Evolutionary conservation across 2,113 vertebrate species (phyloP).

Genomic region (Psettodes erumei): DNA sequence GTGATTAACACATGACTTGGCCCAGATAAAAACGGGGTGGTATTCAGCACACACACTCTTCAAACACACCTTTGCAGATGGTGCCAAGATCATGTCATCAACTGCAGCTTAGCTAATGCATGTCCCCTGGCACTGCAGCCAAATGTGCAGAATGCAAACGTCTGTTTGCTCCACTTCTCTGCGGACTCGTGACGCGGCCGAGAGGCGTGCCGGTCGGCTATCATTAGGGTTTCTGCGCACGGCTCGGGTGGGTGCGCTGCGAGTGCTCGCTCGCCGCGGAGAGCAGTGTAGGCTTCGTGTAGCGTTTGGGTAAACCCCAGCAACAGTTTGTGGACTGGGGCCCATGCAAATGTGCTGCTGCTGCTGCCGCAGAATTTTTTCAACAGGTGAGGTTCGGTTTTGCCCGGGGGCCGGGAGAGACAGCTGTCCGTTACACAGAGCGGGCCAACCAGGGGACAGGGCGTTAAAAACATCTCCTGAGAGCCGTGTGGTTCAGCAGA

Average conservation of each 20-base stretch:
- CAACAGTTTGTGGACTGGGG: constrained; percentile 68
- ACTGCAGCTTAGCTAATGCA: constrained; percentile 60
- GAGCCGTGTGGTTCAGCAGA: neutral
- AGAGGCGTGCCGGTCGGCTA: constrained; percentile 59
- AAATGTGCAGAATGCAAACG: constrained; percentile 63
- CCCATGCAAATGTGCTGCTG: constrained; percentile 77
- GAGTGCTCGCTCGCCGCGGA: constrained; percentile 14
- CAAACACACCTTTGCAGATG: constrained; percentile 61
- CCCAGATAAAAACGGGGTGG: constrained; percentile 49
- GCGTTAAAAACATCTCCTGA: constrained; percentile 25
- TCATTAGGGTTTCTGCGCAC: constrained; percentile 32
- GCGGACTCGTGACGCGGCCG: constrained; percentile 46
- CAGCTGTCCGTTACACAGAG: constrained; percentile 65
- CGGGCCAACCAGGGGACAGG: constrained; percentile 27
- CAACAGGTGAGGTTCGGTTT: constrained; percentile 75
- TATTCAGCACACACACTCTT: constrained; percentile 46
- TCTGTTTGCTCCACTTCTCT: constrained; percentile 67
- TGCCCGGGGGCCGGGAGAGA: constrained; percentile 61
- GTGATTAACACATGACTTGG: constrained; percentile 56
- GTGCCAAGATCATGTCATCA: constrained; percentile 77
- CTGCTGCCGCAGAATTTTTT: constrained; percentile 31
- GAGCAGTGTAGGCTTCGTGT: constrained; percentile 23
- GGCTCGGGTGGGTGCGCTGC: constrained; percentile 47
- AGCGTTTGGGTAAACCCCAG: constrained; percentile 45
- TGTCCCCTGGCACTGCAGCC: constrained; percentile 56